These are phyloP conservation scores for Tragulus kanchil DNA, from an alignment of 2,113 vertebrate species.

Conservation along the genomic window DNA sequence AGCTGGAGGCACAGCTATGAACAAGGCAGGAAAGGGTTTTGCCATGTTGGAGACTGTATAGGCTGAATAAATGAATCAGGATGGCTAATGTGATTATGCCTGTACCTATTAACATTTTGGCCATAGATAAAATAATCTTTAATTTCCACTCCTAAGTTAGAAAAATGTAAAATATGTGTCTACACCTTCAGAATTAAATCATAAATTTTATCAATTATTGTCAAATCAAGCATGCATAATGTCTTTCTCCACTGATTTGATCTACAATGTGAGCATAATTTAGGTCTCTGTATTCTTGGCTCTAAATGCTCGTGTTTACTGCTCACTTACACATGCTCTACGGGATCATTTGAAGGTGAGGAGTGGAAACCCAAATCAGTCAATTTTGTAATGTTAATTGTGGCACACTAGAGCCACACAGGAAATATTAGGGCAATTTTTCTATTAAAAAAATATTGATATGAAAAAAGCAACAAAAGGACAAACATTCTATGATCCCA, in stretches of 20 bases:
- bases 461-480: not conserved
- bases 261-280: not conserved
- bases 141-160: not conserved
- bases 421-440: not conserved
- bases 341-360: not conserved
- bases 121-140: not conserved
- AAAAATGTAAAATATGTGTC: not conserved
- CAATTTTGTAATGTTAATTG: not conserved
- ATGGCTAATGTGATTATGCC: not conserved
- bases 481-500: not conserved
- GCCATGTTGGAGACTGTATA: not conserved
- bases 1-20: not conserved
- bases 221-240: not conserved
- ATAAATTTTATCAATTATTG: not conserved
- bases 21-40: not conserved
- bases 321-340: not conserved
- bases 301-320: not conserved
- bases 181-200: not conserved
- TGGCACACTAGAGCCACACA: not conserved
- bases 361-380: not conserved
- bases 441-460: not conserved
- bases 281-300: not conserved
- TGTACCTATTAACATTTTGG: not conserved
- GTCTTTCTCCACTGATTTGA: not conserved
- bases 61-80: not conserved